A percentile compares a stretch with the other conserved stretches of the same genome.
These are phyloP conservation scores for Cichladusa arquata DNA, from an alignment of 2,113 vertebrate species.

Conservation along the genomic window DNA sequence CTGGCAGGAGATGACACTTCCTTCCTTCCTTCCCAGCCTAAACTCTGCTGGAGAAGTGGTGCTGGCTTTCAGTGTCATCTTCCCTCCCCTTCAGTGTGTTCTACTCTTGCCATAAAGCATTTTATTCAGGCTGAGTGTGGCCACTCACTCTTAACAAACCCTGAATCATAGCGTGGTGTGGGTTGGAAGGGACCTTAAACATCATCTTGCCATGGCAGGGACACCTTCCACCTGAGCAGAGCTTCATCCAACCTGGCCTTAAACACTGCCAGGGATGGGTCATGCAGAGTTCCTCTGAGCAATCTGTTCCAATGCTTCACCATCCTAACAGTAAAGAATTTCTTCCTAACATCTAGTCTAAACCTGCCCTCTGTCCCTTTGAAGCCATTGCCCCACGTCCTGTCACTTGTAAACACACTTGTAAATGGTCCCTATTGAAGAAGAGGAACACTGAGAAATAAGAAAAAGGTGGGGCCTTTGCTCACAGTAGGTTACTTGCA, in stretches of 20 bases:
- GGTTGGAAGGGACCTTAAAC: not conserved
- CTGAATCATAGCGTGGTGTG: not conserved
- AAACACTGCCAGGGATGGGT: not conserved
- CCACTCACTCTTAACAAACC: not conserved
- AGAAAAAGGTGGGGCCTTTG: not conserved
- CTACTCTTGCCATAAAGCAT: not conserved
- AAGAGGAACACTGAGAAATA: not conserved
- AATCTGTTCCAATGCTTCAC: not conserved
- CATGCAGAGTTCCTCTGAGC: not conserved
- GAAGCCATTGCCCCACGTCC: not conserved
- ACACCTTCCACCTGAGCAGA: not conserved
- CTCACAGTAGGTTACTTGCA: not conserved
- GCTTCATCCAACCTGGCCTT: not conserved
- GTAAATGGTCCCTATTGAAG: not conserved
- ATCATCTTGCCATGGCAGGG: not conserved
- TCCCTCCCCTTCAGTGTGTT: not conserved
- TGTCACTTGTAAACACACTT: not conserved
- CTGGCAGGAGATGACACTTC: not conserved
- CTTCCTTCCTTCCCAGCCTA: not conserved
- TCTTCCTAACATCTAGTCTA: not conserved
- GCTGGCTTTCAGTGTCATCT: not conserved
- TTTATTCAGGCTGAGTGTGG: not conserved
- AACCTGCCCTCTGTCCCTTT: accelerated
- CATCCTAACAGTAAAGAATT: not conserved
- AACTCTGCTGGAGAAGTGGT: not conserved